Conservation (phyloP, 2,888 invertebrate species). For the Leptinotarsa peninsularis region DNA sequence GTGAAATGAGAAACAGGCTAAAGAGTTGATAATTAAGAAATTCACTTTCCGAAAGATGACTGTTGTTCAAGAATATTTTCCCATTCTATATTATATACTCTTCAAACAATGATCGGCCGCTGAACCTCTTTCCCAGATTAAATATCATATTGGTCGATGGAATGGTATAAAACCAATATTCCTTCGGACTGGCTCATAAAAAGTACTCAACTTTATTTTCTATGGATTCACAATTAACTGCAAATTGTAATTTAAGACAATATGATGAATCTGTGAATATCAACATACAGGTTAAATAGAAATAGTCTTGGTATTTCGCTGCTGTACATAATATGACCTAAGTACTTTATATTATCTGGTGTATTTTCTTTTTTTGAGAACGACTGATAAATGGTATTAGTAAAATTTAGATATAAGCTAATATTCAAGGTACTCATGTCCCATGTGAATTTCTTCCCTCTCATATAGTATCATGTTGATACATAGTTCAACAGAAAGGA, state of each 20-base stretch:
- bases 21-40: no score
- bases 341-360: slow-evolving; percentile 34
- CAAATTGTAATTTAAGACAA: slow-evolving; percentile 57
- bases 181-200: slow-evolving; percentile 5
- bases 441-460: slow-evolving; percentile 1
- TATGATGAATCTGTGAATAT: slow-evolving; percentile 58
- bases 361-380: slow-evolving; percentile 39
- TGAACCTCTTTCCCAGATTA: neutral
- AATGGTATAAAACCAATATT: neutral
- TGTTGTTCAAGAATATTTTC: neutral
- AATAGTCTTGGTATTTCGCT: slow-evolving; percentile 48
- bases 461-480: slow-evolving; percentile 12
- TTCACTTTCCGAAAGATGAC: neutral
- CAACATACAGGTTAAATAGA: slow-evolving; percentile 59
- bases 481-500: neutral
- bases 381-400: slow-evolving; percentile 47
- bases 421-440: slow-evolving; percentile 14
- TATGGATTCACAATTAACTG: slow-evolving; percentile 42
- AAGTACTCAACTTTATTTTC: slow-evolving; percentile 22
- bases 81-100: neutral
- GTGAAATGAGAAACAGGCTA: neutral
- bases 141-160: neutral
- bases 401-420: slow-evolving; percentile 43
- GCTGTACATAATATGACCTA: slow-evolving; percentile 28
- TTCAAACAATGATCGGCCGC: neutral